These are phyloP conservation scores for Melanotaenia duboulayi DNA, from an alignment of 2,113 vertebrate species.

Conservation along the genomic window DNA sequence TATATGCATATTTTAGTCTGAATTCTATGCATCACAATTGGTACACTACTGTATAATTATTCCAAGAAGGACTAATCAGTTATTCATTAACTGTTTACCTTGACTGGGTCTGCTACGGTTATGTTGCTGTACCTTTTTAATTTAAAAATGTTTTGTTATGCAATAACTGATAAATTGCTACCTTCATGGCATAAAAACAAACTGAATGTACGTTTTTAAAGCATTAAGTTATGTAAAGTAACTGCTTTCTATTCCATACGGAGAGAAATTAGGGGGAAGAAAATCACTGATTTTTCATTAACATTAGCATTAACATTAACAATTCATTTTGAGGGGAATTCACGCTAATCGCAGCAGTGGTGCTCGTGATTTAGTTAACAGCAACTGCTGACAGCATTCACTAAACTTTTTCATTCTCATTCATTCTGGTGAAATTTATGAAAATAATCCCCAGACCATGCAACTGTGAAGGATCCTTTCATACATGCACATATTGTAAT, in stretches of 20 bases:
- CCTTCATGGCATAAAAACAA: slow-evolving; percentile 30
- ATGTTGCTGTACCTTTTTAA: slow-evolving; percentile 29
- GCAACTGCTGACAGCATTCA: slow-evolving; percentile 8
- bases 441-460: slow-evolving; percentile 23
- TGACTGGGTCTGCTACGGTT: slow-evolving; percentile 45
- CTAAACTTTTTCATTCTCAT: neutral
- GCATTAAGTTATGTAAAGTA: slow-evolving; percentile 38
- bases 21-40: slow-evolving; percentile 45
- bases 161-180: slow-evolving; percentile 34
- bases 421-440: neutral
- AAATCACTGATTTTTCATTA: slow-evolving; percentile 1
- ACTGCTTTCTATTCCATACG: slow-evolving; percentile 50
- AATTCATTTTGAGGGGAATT: slow-evolving; percentile 6
- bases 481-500: slow-evolving; percentile 8
- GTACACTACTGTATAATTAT: slow-evolving; percentile 17
- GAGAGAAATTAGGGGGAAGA: neutral
- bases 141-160: slow-evolving; percentile 34
- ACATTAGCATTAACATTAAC: neutral
- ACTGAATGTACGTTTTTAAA: slow-evolving; percentile 67
- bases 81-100: slow-evolving; percentile 37
- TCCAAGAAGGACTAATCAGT: slow-evolving; percentile 38
- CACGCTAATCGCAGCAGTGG: neutral
- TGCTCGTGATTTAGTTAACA: slow-evolving; percentile 6
- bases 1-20: slow-evolving; percentile 9
- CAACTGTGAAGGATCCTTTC: slow-evolving; percentile 47